These are phyloP conservation scores for Otis tarda DNA, from an alignment of 2,113 vertebrate genomes.

Conservation along the genomic window DNA sequence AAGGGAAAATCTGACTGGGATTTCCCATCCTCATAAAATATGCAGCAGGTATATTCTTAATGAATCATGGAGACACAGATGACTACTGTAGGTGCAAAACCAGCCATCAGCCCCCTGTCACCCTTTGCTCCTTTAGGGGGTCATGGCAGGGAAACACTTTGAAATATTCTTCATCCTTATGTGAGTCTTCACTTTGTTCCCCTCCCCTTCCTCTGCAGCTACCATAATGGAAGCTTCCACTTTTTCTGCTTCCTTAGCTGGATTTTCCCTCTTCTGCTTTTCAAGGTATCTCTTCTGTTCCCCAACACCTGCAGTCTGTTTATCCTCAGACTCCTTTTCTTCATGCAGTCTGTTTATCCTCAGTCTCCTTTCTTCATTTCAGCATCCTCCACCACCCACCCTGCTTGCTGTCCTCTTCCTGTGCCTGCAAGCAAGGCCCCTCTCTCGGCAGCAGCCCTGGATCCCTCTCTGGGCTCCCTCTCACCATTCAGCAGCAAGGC, in stretches of 20 bases:
- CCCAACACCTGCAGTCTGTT: neutral
- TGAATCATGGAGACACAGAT: neutral
- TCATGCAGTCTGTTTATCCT: neutral
- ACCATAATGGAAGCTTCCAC: neutral
- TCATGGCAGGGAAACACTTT: neutral
- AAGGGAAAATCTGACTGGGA: neutral
- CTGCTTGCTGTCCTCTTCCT: neutral
- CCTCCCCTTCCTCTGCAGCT: neutral
- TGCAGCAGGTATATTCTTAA: neutral
- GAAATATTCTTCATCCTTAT: neutral
- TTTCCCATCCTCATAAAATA: neutral
- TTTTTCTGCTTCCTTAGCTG: neutral
- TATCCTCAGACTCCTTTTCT: neutral
- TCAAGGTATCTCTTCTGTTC: neutral
- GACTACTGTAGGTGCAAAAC: neutral
- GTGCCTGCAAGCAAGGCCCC: neutral
- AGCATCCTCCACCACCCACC: neutral
- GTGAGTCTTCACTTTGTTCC: neutral
- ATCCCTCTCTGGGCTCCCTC: neutral
- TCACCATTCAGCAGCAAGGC: neutral
- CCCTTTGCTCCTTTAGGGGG: neutral
- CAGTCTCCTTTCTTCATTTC: neutral
- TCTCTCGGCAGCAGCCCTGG: neutral
- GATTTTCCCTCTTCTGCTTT: neutral
- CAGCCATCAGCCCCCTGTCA: neutral